Evolutionary conservation across 2,797 vertebrate species (phyloP).

Genomic region (Columba guinea): DNA sequence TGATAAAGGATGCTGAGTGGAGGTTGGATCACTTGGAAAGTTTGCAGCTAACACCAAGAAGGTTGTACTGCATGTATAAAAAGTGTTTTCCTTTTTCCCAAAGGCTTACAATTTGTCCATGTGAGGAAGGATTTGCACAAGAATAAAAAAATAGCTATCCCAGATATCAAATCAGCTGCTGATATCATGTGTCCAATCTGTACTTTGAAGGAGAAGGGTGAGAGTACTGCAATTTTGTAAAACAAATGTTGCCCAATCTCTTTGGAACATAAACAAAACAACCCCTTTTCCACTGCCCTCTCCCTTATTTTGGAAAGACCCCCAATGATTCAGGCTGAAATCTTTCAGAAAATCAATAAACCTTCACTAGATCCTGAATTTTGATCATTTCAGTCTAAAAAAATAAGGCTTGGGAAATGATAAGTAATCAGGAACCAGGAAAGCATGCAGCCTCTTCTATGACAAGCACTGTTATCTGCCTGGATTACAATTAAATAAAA

Average conservation of each 20-base stretch:
- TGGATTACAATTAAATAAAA: neutral
- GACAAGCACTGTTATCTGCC: neutral
- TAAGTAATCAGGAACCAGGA: neutral
- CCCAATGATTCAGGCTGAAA: neutral
- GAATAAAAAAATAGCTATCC: neutral
- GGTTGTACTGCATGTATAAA: neutral
- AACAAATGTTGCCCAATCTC: neutral
- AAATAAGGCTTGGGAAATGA: neutral
- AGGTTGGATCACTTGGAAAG: neutral
- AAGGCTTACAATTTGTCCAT: neutral
- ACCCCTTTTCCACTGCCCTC: rapidly evolving
- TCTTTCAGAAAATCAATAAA: neutral
- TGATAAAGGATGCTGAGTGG: neutral
- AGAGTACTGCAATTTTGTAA: neutral
- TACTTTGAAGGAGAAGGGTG: neutral
- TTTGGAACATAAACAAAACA: neutral
- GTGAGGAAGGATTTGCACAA: neutral
- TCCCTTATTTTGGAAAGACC: neutral
- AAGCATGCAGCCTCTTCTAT: neutral
- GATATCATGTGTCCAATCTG: neutral
- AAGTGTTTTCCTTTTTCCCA: neutral
- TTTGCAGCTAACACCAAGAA: neutral
- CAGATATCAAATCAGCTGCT: neutral
- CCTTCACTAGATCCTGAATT: neutral
- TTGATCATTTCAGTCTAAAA: neutral